Evolutionary conservation across 2,797 vertebrate genomes (phyloP).

Genomic region (Intellagama lesueurii): DNA sequence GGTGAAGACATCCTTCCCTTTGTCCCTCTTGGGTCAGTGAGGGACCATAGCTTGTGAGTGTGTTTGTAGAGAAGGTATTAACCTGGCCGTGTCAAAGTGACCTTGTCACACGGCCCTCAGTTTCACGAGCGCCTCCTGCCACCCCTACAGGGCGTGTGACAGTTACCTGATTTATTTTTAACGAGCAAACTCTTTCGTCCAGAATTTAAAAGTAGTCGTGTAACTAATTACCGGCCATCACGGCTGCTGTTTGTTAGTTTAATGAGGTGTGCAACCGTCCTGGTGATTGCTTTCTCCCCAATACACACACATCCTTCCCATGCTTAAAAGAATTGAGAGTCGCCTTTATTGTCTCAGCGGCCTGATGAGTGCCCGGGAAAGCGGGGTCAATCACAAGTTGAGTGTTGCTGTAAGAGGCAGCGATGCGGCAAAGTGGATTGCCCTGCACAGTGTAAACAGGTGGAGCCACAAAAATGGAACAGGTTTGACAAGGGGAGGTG

Average conservation of each 20-base stretch:
- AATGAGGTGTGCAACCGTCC: conserved; percentile 52
- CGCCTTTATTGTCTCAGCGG: conserved; percentile 16
- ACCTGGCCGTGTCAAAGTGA: no score
- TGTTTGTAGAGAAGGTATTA: neutral
- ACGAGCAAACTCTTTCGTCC: neutral
- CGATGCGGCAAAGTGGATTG: neutral
- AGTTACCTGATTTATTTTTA: conserved; percentile 31
- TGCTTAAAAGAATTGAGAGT: conserved; percentile 25
- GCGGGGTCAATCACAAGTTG: neutral
- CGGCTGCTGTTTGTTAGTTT: conserved; percentile 51
- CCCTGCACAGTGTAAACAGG: conserved; percentile 74
- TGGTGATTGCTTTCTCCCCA: conserved; percentile 25
- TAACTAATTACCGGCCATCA: conserved; percentile 45
- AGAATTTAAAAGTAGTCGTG: conserved; percentile 29
- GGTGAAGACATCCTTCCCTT: no score
- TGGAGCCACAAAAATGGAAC: neutral
- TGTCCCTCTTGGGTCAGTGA: no score
- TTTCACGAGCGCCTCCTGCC: neutral
- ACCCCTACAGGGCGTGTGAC: neutral
- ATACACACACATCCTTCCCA: neutral
- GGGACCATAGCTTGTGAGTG: no score
- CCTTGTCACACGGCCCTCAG: neutral
- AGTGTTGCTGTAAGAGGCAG: neutral
- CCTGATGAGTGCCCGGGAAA: conserved; percentile 21
- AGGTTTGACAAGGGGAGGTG: neutral